phyloP scores from a whole-genome alignment of 2,113 vertebrate genomes.

The Sula dactylatra region DNA sequence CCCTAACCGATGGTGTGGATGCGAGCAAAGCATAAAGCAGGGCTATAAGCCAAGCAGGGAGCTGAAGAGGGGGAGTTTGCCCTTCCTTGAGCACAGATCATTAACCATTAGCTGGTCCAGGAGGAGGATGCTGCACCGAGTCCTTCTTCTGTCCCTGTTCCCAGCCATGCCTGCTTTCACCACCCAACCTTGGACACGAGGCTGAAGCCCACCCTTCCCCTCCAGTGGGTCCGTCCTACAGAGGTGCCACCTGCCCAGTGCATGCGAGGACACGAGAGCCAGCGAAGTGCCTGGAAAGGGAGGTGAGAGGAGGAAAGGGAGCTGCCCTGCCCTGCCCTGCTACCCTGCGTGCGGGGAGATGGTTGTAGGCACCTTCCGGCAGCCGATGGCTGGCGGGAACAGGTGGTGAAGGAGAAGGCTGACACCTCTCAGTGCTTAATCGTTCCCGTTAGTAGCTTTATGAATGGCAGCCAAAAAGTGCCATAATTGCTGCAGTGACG shows the following conservation, averaged over 20 bases:
- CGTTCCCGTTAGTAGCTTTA: conserved; percentile 37
- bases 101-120: neutral
- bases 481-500: conserved; percentile 48
- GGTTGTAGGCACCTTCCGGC: neutral
- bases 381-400: neutral
- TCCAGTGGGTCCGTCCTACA: neutral
- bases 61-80: neutral
- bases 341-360: neutral
- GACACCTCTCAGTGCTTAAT: conserved; percentile 39
- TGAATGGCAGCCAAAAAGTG: conserved; percentile 60
- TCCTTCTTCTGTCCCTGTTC: neutral
- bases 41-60: neutral
- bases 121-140: neutral
- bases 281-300: rapidly evolving
- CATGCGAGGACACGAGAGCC: rapidly evolving
- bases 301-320: neutral
- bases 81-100: neutral
- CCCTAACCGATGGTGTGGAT: neutral
- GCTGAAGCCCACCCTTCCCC: neutral
- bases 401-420: conserved; percentile 53
- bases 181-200: rapidly evolving
- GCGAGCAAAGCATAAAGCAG: neutral
- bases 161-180: neutral
- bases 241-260: neutral
- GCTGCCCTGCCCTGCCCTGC: neutral